These are phyloP conservation scores for Sylvilagus floridanus DNA, from an alignment of 2,797 vertebrate species.

Conservation along the genomic window DNA sequence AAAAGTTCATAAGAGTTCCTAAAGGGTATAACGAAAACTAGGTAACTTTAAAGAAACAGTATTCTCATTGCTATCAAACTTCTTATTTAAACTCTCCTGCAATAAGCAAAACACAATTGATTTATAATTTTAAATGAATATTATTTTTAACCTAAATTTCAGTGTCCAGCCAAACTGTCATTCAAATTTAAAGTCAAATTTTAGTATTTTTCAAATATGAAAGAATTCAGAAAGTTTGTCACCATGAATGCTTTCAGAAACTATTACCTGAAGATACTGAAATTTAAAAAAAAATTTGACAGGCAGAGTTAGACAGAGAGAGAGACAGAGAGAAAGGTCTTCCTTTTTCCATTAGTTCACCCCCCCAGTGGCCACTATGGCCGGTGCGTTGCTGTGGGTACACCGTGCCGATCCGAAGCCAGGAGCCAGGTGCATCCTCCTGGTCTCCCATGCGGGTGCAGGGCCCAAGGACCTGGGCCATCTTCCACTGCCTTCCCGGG, in stretches of 20 bases:
- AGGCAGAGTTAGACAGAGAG: background rate
- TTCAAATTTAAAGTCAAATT: too few relatives aligned
- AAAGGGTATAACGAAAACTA: constrained; percentile 27
- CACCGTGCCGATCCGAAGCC: too few relatives aligned
- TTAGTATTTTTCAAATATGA: background rate
- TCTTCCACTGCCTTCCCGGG: too few relatives aligned
- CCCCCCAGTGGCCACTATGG: too few relatives aligned
- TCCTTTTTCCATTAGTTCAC: background rate
- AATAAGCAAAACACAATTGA: constrained; percentile 4
- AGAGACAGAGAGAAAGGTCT: constrained; percentile 19
- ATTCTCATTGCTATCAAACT: constrained; percentile 14
- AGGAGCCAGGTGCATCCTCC: too few relatives aligned
- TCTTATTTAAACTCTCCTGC: background rate
- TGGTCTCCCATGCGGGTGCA: too few relatives aligned
- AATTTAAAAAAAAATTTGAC: background rate
- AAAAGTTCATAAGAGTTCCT: background rate
- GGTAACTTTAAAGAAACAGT: constrained; percentile 25
- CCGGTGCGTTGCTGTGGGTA: too few relatives aligned
- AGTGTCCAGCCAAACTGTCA: background rate
- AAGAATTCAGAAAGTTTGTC: constrained; percentile 11
- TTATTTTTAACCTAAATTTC: constrained; percentile 28
- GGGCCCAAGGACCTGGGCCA: too few relatives aligned
- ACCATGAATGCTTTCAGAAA: constrained; percentile 1
- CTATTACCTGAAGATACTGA: background rate
- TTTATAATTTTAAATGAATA: background rate